phyloP scores from a whole-genome alignment of 2,888 invertebrate species.

The Lasioglossum malachurum region DNA sequence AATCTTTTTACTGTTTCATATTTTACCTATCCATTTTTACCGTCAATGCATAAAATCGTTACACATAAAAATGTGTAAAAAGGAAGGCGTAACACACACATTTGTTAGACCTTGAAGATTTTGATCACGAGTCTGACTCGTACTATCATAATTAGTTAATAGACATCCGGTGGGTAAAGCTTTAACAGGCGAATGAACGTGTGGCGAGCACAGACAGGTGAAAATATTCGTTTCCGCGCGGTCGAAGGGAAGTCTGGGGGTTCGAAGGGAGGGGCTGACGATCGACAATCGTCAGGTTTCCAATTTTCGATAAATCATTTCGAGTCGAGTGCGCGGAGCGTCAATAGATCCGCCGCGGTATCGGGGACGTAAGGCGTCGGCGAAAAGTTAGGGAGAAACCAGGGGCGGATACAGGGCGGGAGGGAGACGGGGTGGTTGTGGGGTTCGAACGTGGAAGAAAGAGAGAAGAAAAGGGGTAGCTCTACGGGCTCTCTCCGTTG shows the following conservation, averaged over 20 bases:
- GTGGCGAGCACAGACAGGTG: neutral
- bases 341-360: slow-evolving; percentile 73
- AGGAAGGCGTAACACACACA: no score
- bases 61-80: no score
- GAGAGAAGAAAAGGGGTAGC: slow-evolving; percentile 76
- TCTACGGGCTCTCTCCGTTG: slow-evolving; percentile 59
- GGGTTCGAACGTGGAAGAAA: slow-evolving; percentile 71
- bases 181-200: neutral
- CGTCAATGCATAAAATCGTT: no score
- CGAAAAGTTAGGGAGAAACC: slow-evolving; percentile 69
- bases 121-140: neutral
- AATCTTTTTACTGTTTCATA: no score
- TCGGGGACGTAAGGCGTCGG: slow-evolving; percentile 73
- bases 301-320: slow-evolving; percentile 76
- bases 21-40: no score
- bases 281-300: slow-evolving; percentile 72
- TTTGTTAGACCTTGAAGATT: no score
- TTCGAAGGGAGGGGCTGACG: slow-evolving; percentile 55
- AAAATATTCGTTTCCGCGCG: neutral
- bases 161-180: neutral
- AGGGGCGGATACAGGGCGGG: slow-evolving; percentile 56
- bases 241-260: neutral
- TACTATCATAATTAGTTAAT: neutral
- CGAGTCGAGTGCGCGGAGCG: slow-evolving; percentile 67
- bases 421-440: slow-evolving; percentile 71